These are phyloP conservation scores for Drosophila affinis DNA, from an alignment of 2,888 invertebrate genomes.

Conservation along the genomic window DNA sequence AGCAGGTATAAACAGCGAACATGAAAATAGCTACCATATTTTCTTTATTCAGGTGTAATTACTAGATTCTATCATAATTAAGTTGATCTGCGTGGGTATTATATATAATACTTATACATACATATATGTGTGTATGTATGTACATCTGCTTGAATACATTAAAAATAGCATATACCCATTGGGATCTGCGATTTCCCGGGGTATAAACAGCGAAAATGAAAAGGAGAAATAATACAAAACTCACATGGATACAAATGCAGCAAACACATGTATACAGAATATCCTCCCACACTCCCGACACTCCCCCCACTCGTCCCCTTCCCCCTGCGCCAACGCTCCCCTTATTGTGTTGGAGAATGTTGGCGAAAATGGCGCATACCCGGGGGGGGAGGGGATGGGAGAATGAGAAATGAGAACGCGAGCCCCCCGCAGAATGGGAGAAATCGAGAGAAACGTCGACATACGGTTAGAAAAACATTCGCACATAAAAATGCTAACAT, in stretches of 20 bases:
- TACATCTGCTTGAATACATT: neutral
- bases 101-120: no score
- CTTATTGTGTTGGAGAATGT: conserved; percentile 69
- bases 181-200: neutral
- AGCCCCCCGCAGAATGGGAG: conserved; percentile 28
- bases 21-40: no score
- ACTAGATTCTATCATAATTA: no score
- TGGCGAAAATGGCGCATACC: conserved; percentile 66
- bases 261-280: conserved; percentile 43
- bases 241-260: conserved; percentile 45
- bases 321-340: conserved; percentile 10
- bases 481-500: conserved; percentile 82
- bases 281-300: neutral
- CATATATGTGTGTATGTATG: no score
- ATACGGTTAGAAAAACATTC: conserved; percentile 82
- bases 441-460: conserved; percentile 64
- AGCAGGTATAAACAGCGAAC: no score
- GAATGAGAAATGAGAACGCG: neutral
- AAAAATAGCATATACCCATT: neutral
- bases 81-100: neutral
- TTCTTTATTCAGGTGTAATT: no score
- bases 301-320: neutral
- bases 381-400: conserved; percentile 2
- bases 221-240: conserved; percentile 71
- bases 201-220: conserved; percentile 70